A percentile compares a stretch with the other conserved stretches of the same genome.
Evolutionary conservation across 2,888 invertebrate genomes (phyloP).

Genomic region (Eilema depressum): DNA sequence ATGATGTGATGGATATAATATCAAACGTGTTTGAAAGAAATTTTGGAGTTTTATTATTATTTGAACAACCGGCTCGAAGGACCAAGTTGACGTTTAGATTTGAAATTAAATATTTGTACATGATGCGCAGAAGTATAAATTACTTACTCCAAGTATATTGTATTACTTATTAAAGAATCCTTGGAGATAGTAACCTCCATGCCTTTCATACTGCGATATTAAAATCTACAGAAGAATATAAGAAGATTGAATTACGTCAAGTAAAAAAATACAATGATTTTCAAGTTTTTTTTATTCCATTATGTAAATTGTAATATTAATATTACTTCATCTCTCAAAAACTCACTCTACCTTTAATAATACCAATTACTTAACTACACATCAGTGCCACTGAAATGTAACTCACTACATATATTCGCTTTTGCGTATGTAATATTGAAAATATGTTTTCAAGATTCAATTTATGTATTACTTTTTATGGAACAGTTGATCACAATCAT

Average conservation of each 20-base stretch:
- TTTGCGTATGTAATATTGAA: background rate
- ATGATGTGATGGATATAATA: background rate
- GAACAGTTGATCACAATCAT: background rate
- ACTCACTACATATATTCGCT: background rate
- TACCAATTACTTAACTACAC: constrained; percentile 42
- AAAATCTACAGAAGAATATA: background rate
- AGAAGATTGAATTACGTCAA: too few species aligned
- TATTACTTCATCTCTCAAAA: constrained; percentile 23
- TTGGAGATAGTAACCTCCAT: too few species aligned
- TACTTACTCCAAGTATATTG: too few species aligned
- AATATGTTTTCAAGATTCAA: background rate
- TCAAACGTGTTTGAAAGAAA: background rate
- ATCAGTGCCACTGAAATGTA: constrained; percentile 24
- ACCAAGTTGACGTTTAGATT: background rate
- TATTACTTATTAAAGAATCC: too few species aligned
- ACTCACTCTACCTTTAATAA: constrained; percentile 18
- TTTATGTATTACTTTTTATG: background rate
- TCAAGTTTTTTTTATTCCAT: background rate
- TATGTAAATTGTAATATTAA: constrained; percentile 16
- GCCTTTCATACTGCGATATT: too few species aligned
- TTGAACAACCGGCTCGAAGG: background rate
- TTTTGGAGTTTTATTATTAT: background rate
- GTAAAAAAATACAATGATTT: background rate
- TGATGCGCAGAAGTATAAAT: too few species aligned
- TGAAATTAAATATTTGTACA: too few species aligned